These are phyloP conservation scores for Trichomalopsis sarcophagae DNA, from an alignment of 1,140 invertebrate species.

Conservation along the genomic window DNA sequence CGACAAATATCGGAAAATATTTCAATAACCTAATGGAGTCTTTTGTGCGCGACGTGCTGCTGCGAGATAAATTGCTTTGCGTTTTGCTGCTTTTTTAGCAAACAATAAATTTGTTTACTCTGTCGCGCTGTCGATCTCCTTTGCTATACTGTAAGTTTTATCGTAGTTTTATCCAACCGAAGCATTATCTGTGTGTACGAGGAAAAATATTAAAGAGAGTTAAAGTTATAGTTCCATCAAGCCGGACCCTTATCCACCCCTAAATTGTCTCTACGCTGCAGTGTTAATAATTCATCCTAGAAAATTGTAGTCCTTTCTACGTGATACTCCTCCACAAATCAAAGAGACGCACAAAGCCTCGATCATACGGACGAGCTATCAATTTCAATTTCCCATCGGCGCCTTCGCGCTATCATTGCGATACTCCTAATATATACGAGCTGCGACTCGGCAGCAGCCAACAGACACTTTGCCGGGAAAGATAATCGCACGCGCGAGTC, in stretches of 20 bases:
- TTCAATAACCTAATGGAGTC: neutral
- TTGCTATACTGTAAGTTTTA: neutral
- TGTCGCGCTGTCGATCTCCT: neutral
- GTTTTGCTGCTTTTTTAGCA: neutral
- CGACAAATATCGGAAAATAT: slow-evolving; percentile 17
- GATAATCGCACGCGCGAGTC: slow-evolving; percentile 33
- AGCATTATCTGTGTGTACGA: no score
- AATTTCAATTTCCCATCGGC: slow-evolving; percentile 47
- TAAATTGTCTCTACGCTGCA: neutral
- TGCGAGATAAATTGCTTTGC: neutral
- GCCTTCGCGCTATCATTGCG: slow-evolving; percentile 32
- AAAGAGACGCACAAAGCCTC: neutral
- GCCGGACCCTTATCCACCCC: neutral
- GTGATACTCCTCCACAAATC: neutral
- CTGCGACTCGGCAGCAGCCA: neutral
- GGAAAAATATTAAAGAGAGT: no score
- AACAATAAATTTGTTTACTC: neutral
- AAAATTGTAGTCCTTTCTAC: neutral
- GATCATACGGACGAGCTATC: slow-evolving; percentile 33
- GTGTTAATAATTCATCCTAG: neutral
- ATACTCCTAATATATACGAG: slow-evolving; percentile 5
- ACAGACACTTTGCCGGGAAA: slow-evolving; percentile 6
- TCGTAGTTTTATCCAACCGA: no score
- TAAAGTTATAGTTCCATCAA: no score
- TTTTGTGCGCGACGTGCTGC: neutral